phyloP scores from a whole-genome alignment of 2,113 vertebrate species.

The Leptobrachium ailaonicum region DNA sequence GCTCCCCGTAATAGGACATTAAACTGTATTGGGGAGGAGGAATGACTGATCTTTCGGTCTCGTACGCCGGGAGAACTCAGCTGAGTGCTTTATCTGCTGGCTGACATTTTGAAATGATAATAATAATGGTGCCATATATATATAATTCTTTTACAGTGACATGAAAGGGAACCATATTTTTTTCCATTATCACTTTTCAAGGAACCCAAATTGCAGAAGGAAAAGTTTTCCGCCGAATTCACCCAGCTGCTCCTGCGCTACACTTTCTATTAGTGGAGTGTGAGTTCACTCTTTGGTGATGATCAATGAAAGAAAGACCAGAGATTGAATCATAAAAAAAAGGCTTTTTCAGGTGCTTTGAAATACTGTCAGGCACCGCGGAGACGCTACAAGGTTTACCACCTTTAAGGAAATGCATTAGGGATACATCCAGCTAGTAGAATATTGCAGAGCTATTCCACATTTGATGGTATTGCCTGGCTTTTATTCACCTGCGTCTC shows the following conservation, averaged over 20 bases:
- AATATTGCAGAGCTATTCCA: no score
- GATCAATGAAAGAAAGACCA: conserved; percentile 19
- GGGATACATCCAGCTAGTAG: no score
- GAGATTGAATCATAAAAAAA: not conserved
- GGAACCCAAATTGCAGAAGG: conserved; percentile 19
- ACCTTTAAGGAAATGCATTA: no score
- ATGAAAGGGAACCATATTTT: conserved; percentile 19
- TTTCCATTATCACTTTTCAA: conserved; percentile 35
- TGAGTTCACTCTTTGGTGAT: not conserved
- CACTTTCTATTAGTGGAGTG: not conserved
- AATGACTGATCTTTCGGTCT: conserved; percentile 24
- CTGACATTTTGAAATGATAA: conserved; percentile 45
- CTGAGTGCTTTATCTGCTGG: conserved; percentile 32
- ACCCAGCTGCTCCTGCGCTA: not conserved
- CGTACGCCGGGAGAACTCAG: conserved; percentile 12
- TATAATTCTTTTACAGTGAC: conserved; percentile 29
- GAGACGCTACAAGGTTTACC: no score
- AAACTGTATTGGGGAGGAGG: not conserved
- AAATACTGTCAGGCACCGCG: conserved; percentile 2
- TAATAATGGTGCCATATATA: conserved; percentile 28
- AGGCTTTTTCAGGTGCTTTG: not conserved
- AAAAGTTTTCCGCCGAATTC: conserved; percentile 20
- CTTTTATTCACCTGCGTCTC: no score
- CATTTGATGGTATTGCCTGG: no score
- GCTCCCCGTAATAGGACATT: conserved; percentile 21